Percentiles rank a stretch among this genome's conserved stretches.
Evolutionary conservation across 2,888 invertebrate species (phyloP).

Genomic region (Cerceris rybyensis): DNA sequence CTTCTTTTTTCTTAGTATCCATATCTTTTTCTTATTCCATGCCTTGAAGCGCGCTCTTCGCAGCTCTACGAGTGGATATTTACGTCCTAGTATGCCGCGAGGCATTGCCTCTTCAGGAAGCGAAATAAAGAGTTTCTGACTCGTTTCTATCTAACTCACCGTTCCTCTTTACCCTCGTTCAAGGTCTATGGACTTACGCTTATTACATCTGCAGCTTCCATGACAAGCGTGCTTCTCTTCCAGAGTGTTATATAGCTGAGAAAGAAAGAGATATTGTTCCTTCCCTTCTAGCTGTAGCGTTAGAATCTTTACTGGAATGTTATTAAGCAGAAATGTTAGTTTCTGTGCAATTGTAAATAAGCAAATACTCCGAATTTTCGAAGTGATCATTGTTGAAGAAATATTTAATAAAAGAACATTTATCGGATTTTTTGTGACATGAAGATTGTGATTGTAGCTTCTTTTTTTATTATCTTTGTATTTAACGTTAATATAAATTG

Average conservation of each 20-base stretch:
- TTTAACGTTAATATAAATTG: too few relatives aligned
- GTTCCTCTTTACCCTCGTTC: conserved; percentile 19
- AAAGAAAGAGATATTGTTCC: too few relatives aligned
- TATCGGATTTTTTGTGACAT: too few relatives aligned
- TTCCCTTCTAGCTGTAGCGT: too few relatives aligned
- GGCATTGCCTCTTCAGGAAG: conserved; percentile 32
- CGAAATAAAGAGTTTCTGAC: conserved; percentile 31
- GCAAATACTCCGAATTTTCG: too few relatives aligned
- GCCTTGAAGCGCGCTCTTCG: conserved; percentile 15
- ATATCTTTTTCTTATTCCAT: not conserved
- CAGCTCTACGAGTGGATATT: conserved; percentile 47
- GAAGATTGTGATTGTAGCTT: too few relatives aligned
- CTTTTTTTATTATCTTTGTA: too few relatives aligned
- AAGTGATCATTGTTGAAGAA: too few relatives aligned
- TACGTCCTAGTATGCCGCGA: conserved; percentile 38
- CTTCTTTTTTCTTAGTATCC: not conserved
- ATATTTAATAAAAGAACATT: too few relatives aligned
- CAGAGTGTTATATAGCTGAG: not conserved
- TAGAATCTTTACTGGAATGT: too few relatives aligned
- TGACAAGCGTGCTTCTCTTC: conserved; percentile 17
- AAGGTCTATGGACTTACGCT: conserved; percentile 32
- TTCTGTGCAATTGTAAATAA: too few relatives aligned
- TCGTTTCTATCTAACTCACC: conserved; percentile 19
- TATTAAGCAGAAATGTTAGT: too few relatives aligned
- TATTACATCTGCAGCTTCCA: conserved; percentile 46